These are phyloP conservation scores for Cheiracanthium punctorium DNA, from an alignment of 2,888 invertebrate genomes.

Conservation along the genomic window DNA sequence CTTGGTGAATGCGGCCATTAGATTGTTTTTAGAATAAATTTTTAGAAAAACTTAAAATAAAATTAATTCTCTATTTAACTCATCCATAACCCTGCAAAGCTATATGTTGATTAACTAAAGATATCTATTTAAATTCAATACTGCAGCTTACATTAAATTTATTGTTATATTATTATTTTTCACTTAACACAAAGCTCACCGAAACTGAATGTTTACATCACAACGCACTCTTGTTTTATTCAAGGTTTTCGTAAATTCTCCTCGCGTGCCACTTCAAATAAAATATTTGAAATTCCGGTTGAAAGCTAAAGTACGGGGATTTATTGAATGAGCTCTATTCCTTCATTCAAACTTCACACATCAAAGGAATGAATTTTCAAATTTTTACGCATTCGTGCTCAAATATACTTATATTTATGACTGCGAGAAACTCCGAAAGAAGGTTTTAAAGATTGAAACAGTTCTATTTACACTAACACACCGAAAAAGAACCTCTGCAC, in stretches of 20 bases:
- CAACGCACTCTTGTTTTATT: neutral
- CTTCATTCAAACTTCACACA: neutral
- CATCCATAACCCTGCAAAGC: too few species aligned
- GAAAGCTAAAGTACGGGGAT: neutral
- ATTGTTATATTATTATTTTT: neutral
- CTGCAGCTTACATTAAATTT: too few species aligned
- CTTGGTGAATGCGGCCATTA: too few species aligned
- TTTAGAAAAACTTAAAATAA: too few species aligned
- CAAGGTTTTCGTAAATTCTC: constrained; percentile 5
- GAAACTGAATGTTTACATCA: neutral
- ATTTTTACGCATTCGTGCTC: neutral
- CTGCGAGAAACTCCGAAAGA: neutral
- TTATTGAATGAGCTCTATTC: neutral
- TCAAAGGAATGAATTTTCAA: constrained; percentile 4
- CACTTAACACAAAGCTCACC: neutral
- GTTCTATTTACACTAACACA: neutral
- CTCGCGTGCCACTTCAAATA: neutral
- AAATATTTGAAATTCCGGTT: neutral
- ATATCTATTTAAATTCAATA: too few species aligned
- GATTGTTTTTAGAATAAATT: too few species aligned
- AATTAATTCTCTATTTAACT: too few species aligned
- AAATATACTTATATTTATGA: neutral
- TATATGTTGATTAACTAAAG: too few species aligned
- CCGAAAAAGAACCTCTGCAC: neutral
- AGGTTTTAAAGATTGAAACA: neutral